Conservation (phyloP, 2,888 invertebrate genomes). For the Drosophila quinaria region DNA sequence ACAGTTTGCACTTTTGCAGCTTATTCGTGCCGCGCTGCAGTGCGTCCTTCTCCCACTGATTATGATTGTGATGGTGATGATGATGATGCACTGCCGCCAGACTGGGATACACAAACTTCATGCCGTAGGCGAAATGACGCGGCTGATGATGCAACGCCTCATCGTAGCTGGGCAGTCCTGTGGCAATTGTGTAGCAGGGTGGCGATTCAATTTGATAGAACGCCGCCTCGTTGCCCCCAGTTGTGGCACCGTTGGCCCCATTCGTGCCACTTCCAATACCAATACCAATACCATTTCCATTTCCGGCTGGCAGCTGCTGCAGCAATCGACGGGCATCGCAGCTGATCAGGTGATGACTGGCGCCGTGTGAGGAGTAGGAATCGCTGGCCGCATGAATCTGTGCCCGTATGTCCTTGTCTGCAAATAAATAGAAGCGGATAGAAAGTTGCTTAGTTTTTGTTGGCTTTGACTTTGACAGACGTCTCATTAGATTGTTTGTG, state of each 20-base stretch:
- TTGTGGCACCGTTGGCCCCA: not conserved
- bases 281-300: not conserved
- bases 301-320: conserved; percentile 45
- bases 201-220: conserved; percentile 87
- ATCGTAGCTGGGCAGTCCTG: conserved; percentile 88
- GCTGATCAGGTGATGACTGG: conserved; percentile 68
- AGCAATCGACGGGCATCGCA: conserved; percentile 71
- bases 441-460: conserved; percentile 31
- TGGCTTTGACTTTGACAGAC: conserved; percentile 59
- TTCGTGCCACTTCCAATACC: not conserved
- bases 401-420: conserved; percentile 85
- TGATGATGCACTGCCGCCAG: conserved; percentile 84
- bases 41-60: conserved; percentile 79
- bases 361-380: conserved; percentile 71
- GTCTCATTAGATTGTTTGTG: conserved; percentile 66
- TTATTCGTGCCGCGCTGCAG: conserved; percentile 58
- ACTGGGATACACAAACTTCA: conserved; percentile 84
- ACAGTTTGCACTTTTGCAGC: conserved; percentile 79
- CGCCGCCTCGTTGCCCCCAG: conserved; percentile 68
- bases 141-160: conserved; percentile 88
- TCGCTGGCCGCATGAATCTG: conserved; percentile 78
- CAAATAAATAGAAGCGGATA: conserved; percentile 21
- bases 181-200: conserved; percentile 89
- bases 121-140: conserved; percentile 84
- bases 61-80: conserved; percentile 62